Base-by-base conservation (phyloP, 2,113 vertebrate species). In the Aleadryas rufinucha region DNA sequence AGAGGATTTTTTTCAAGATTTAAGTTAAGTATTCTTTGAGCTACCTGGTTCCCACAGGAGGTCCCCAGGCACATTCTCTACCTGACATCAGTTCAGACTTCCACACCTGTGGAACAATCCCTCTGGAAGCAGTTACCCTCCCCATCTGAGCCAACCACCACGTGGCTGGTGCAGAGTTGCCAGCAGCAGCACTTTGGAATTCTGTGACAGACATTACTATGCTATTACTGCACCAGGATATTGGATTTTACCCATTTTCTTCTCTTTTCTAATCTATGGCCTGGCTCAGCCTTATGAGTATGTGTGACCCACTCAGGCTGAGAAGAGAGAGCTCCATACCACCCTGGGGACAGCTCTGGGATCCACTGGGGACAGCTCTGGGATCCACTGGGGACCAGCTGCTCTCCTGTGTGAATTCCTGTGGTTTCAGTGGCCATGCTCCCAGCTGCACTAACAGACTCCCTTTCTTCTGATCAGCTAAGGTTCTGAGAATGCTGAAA, bases 381-480 rank as follows among this genome's bases (percentile, higher is more conserved):
- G 57, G 65, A 65, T 76, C 33, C 74, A 39, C 56, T 13, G 44
- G 41, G 65, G n/a, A 44, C 57, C 57, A 53, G 28, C 0, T 76
- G 35, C 64, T 61, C 80, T 83, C 69, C 74, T 41, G 33, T 11
- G 42, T 20, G 2, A 49, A 74, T 44, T 86, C 69, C 90, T 80
- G 2, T 2, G 3, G 59, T 44, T 69, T 30, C 80, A 37, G 47
- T 33, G 39, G 52, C 81, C n/a, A 3, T 4, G 37, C 49, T 72
- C 50, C 52, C 79, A 86, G 85, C 83, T 93, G 83, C 71, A 83
- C n/a, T 42, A 49, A 92, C 69, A 90, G 82, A 33, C 44, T 92
- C 59, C 75, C 79, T 61, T 84, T 91, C 95, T 96, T 80, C 75
- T 81, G 26, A 82, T 88, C 82, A 66, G 69, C 68, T 47, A 81